These are phyloP conservation scores for Galeruca laticollis DNA, from an alignment of 2,888 invertebrate species.

Conservation along the genomic window DNA sequence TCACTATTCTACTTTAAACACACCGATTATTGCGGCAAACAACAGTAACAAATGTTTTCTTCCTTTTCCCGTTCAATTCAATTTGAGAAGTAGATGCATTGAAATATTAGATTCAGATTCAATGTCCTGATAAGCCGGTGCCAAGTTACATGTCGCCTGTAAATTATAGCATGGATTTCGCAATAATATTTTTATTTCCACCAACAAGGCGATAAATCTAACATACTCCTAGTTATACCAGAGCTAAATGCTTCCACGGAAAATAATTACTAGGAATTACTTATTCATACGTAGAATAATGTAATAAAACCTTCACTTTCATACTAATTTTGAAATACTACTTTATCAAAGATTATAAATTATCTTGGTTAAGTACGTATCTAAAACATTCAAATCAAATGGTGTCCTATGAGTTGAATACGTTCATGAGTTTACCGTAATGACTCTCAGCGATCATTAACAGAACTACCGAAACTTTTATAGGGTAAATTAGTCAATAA, in stretches of 20 bases:
- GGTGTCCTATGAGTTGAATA: no score
- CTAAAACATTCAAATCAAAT: background rate
- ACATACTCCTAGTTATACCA: slow-evolving; percentile 25
- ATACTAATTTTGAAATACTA: slow-evolving; percentile 35
- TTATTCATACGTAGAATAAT: slow-evolving; percentile 35
- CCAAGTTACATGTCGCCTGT: slow-evolving; percentile 49
- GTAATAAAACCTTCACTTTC: slow-evolving; percentile 33
- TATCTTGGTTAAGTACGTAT: slow-evolving; percentile 1
- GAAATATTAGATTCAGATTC: slow-evolving; percentile 42
- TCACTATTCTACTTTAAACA: no score
- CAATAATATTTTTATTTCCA: slow-evolving; percentile 35
- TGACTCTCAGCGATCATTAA: no score
- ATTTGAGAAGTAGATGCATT: no score
- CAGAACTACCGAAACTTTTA: no score
- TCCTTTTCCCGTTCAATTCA: no score
- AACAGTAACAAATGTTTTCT: no score
- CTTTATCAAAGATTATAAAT: slow-evolving; percentile 28
- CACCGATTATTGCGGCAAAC: no score
- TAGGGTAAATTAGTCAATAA: no score
- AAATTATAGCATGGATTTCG: slow-evolving; percentile 48
- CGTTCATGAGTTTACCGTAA: no score
- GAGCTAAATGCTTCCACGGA: slow-evolving; percentile 27
- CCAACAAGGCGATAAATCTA: slow-evolving; percentile 38
- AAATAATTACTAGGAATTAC: slow-evolving; percentile 34
- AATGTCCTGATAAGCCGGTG: slow-evolving; percentile 50